phyloP scores from a whole-genome alignment of 2,113 vertebrate genomes.

The Leuciscus idus region DNA sequence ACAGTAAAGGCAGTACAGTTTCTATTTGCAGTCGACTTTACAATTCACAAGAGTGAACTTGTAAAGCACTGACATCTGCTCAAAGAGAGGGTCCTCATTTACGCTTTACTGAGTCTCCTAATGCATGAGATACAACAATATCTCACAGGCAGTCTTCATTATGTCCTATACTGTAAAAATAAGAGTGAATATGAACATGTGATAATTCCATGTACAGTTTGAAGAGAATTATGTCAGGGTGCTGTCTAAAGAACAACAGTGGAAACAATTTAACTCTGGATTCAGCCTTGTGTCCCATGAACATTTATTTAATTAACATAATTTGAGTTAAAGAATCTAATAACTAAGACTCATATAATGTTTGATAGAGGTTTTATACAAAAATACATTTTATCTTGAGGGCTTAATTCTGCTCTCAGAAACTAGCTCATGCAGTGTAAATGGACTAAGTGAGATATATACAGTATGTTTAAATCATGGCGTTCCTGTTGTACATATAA shows the following conservation, averaged over 20 bases:
- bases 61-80: not conserved
- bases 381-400: not conserved
- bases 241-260: not conserved
- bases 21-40: not conserved
- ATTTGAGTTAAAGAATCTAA: not conserved
- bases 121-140: not conserved
- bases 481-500: constrained; percentile 80
- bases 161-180: not conserved
- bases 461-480: constrained; percentile 77
- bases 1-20: not conserved
- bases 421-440: constrained; percentile 1
- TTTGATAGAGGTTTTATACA: not conserved
- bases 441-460: not conserved
- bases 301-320: constrained; percentile 2
- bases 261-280: not conserved
- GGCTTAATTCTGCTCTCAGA: not conserved
- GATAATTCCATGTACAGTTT: not conserved
- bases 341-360: not conserved
- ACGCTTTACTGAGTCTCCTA: not conserved
- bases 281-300: not conserved
- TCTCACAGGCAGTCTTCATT: not conserved
- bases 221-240: not conserved
- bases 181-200: not conserved
- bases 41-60: not conserved
- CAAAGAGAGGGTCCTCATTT: not conserved